Percentiles rank a stretch among this genome's conserved stretches.
Conservation (phyloP, 2,113 vertebrate species). For the Eulacestoma nigropectus region DNA sequence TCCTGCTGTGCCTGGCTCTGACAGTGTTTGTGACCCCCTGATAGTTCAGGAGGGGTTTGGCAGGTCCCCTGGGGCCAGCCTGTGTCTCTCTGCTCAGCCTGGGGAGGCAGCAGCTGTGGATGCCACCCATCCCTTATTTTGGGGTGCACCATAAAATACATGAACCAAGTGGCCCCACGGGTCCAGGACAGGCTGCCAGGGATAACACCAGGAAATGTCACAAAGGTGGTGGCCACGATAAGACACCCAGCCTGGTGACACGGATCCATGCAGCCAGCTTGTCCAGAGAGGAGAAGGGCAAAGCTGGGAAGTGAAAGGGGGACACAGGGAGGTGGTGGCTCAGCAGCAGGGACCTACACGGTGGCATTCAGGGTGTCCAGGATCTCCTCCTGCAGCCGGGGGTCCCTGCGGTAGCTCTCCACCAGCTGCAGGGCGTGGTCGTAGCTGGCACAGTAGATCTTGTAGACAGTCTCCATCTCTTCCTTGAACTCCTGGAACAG, state of each 20-base stretch:
- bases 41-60: not conserved
- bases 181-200: not conserved
- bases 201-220: not conserved
- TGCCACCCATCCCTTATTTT: not conserved
- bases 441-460: conserved; percentile 86
- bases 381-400: conserved; percentile 79
- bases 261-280: accelerated
- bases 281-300: not conserved
- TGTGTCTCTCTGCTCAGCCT: not conserved
- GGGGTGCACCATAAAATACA: not conserved
- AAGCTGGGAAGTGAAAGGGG: not conserved
- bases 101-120: not conserved
- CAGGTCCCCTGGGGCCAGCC: not conserved
- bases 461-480: conserved; percentile 86
- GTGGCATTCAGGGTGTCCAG: conserved; percentile 72
- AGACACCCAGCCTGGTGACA: not conserved
- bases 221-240: not conserved
- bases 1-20: not conserved
- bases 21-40: not conserved
- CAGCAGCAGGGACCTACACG: conserved; percentile 76
- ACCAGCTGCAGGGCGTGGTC: conserved; percentile 78
- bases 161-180: not conserved
- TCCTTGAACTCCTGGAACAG: conserved; percentile 85
- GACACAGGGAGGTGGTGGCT: not conserved
- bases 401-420: conserved; percentile 83